These are phyloP conservation scores for Strigamia maritima DNA, from an alignment of 2,888 invertebrate species.

Conservation along the genomic window DNA sequence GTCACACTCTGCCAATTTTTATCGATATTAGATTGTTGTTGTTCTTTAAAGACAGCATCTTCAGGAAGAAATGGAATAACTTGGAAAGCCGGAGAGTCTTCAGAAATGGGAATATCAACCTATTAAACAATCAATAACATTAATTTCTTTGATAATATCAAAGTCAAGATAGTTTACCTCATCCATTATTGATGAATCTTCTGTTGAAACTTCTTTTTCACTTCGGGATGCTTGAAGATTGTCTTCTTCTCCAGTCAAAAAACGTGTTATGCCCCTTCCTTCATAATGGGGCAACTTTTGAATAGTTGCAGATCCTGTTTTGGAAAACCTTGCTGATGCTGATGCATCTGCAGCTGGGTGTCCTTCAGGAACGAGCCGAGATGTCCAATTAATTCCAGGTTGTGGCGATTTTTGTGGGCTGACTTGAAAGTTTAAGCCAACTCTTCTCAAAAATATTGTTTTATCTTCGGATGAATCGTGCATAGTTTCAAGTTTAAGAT, in stretches of 20 bases:
- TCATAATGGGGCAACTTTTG: not conserved
- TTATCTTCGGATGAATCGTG: not conserved
- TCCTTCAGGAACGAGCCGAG: not conserved
- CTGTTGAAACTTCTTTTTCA: not conserved
- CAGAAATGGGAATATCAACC: not conserved
- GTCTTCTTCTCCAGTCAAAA: not conserved
- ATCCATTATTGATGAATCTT: not conserved
- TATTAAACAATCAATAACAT: not conserved
- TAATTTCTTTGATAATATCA: no score
- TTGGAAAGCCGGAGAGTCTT: constrained; percentile 15
- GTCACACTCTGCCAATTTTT: not conserved
- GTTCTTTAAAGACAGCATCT: constrained; percentile 34
- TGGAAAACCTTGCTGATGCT: not conserved
- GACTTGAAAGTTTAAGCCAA: not conserved
- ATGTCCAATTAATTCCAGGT: not conserved
- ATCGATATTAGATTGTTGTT: not conserved
- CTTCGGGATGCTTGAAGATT: not conserved
- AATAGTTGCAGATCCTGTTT: not conserved
- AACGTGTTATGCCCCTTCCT: not conserved
- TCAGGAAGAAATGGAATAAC: constrained; percentile 37
- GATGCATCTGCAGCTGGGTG: not conserved
- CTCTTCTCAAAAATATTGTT: not conserved
- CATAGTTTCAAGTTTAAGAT: not conserved
- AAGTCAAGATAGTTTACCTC: not conserved
- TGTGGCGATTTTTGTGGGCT: not conserved